Percentiles rank a stretch among this genome's conserved stretches.
Conservation (phyloP, 2,888 invertebrate genomes). For the Aphelenchoides bicaudatus region DNA sequence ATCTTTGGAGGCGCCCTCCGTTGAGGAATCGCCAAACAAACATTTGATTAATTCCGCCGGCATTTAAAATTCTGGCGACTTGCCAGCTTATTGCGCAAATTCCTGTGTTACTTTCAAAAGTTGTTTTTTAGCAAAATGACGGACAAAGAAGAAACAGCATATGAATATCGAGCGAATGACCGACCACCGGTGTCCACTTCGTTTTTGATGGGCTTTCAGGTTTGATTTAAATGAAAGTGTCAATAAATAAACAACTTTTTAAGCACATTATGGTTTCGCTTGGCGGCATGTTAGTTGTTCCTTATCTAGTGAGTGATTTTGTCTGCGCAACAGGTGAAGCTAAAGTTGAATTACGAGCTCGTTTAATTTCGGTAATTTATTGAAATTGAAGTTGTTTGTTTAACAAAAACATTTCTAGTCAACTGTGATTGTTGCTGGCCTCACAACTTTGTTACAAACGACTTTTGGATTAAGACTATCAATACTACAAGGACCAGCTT, state of each 20-base stretch:
- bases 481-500: conserved; percentile 51
- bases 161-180: conserved; percentile 10
- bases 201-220: conserved; percentile 7
- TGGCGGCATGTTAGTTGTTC: conserved; percentile 48
- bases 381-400: too few relatives aligned
- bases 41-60: too few relatives aligned
- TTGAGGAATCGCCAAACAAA: too few relatives aligned
- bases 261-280: conserved; percentile 55
- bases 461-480: conserved; percentile 48
- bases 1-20: too few relatives aligned
- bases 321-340: conserved; percentile 47
- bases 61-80: too few relatives aligned
- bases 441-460: conserved; percentile 49
- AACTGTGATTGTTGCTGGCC: conserved; percentile 49
- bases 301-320: conserved; percentile 43
- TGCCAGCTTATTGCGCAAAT: too few relatives aligned
- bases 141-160: too few relatives aligned
- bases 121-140: too few relatives aligned
- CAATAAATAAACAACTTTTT: conserved; percentile 15
- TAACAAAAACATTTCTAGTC: too few relatives aligned
- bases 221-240: neutral
- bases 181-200: neutral
- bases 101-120: too few relatives aligned
- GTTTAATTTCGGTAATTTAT: conserved; percentile 49
- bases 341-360: conserved; percentile 42